phyloP scores from a whole-genome alignment of 2,797 vertebrate genomes.

The Peromyscus aztecus region DNA sequence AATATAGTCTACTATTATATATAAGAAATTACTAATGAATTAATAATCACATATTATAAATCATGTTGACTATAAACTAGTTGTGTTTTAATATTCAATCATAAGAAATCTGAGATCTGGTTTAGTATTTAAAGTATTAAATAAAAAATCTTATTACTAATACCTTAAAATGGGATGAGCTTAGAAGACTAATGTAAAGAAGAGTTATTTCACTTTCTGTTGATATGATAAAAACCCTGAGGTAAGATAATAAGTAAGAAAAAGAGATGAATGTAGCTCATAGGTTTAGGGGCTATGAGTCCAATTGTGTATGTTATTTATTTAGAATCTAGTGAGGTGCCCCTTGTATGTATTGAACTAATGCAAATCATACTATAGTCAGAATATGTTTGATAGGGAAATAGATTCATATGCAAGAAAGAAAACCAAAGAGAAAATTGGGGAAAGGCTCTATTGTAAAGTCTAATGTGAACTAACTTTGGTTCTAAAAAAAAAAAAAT shows the following conservation, averaged over 20 bases:
- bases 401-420: not conserved
- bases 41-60: not conserved
- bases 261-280: not conserved
- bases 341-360: not conserved
- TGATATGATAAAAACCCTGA: not conserved
- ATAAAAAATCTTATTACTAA: slow-evolving; percentile 11
- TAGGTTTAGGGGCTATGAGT: not conserved
- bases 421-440: not conserved
- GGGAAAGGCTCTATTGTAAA: no score
- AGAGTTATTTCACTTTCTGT: not conserved
- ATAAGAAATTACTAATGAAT: not conserved
- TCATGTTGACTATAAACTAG: not conserved
- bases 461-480: not conserved
- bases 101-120: not conserved
- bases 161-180: not conserved
- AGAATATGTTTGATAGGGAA: not conserved
- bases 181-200: not conserved
- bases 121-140: not conserved
- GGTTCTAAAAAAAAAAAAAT: not conserved
- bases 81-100: not conserved
- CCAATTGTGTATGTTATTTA: not conserved
- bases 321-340: not conserved
- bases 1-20: not conserved
- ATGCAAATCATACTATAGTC: no score
- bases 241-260: no score